phyloP scores from a whole-genome alignment of 2,113 vertebrate species.

The Scomber scombrus region DNA sequence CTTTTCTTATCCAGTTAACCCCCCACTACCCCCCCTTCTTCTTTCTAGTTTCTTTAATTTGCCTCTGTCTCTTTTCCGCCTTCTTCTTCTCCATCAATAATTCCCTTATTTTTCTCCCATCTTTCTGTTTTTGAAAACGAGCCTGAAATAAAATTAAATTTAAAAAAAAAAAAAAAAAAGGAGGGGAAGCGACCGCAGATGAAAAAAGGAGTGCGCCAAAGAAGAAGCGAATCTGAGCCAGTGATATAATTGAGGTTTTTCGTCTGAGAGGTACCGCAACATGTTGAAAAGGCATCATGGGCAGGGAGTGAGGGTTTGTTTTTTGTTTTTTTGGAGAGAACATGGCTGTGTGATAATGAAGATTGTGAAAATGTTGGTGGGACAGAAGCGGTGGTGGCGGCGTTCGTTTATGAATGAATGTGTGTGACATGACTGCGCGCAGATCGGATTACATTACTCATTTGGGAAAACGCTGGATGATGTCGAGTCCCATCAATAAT shows the following conservation, averaged over 20 bases:
- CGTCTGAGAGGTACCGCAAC: slow-evolving; percentile 63
- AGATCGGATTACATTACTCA: slow-evolving; percentile 39
- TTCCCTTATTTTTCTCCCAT: slow-evolving; percentile 19
- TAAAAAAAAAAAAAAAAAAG: slow-evolving; percentile 21
- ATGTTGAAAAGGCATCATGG: slow-evolving; percentile 79
- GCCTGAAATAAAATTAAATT: background rate
- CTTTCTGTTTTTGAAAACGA: slow-evolving; percentile 32
- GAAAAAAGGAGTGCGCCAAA: slow-evolving; percentile 29
- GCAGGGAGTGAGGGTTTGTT: slow-evolving; percentile 17
- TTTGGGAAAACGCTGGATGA: slow-evolving; percentile 32
- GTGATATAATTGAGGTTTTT: slow-evolving; percentile 75
- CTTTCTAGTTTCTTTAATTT: slow-evolving; percentile 10
- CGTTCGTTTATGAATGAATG: slow-evolving; percentile 46
- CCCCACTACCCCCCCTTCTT: background rate
- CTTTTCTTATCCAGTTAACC: slow-evolving; percentile 23
- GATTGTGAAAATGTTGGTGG: slow-evolving; percentile 36
- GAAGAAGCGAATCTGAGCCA: slow-evolving; percentile 50
- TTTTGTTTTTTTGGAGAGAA: slow-evolving; percentile 25
- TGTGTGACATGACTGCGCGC: slow-evolving; percentile 23
- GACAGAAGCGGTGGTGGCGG: slow-evolving; percentile 34
- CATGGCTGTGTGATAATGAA: slow-evolving; percentile 29
- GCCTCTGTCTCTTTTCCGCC: slow-evolving; percentile 5
- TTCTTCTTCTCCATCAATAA: slow-evolving; percentile 12
- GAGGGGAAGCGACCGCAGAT: slow-evolving; percentile 43
- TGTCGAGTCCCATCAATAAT: slow-evolving; percentile 52